phyloP scores from a whole-genome alignment of 35 echinoderm and acorn worm species.

The Ophioderma brevispina region DNA sequence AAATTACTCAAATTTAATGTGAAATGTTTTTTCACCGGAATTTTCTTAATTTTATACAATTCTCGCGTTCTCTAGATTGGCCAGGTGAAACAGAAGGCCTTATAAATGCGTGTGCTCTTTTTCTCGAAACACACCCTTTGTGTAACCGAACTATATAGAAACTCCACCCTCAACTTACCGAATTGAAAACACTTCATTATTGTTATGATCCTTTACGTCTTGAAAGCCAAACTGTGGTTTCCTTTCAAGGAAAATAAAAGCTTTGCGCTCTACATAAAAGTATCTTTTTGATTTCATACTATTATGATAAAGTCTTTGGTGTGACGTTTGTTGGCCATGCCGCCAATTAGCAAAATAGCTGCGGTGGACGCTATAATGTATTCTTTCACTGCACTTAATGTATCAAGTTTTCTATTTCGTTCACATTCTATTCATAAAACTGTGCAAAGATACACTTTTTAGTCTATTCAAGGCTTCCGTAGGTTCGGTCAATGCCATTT shows the following conservation, averaged over 20 bases:
- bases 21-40: too few relatives aligned
- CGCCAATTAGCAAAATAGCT: background rate
- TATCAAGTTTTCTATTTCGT: background rate
- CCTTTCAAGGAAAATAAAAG: background rate
- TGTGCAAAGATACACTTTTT: constrained; percentile 5
- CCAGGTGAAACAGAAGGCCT: background rate
- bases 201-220: background rate
- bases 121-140: background rate
- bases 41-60: too few relatives aligned
- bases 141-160: constrained; percentile 14
- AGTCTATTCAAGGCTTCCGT: background rate
- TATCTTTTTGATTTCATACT: constrained; percentile 6
- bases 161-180: background rate
- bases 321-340: background rate
- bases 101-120: background rate
- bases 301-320: constrained; percentile 2
- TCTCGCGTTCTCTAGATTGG: too few relatives aligned
- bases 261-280: background rate
- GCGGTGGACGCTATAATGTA: constrained; percentile 9
- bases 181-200: background rate
- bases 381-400: background rate
- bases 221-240: background rate
- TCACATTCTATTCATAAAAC: constrained; percentile 4
- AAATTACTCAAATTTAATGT: too few relatives aligned
- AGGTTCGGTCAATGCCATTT: constrained; percentile 8